A percentile compares a stretch with the other conserved stretches of the same genome.
Evolutionary conservation across 1,140 invertebrate species (phyloP).

Genomic region (Caerostris extrusa): DNA sequence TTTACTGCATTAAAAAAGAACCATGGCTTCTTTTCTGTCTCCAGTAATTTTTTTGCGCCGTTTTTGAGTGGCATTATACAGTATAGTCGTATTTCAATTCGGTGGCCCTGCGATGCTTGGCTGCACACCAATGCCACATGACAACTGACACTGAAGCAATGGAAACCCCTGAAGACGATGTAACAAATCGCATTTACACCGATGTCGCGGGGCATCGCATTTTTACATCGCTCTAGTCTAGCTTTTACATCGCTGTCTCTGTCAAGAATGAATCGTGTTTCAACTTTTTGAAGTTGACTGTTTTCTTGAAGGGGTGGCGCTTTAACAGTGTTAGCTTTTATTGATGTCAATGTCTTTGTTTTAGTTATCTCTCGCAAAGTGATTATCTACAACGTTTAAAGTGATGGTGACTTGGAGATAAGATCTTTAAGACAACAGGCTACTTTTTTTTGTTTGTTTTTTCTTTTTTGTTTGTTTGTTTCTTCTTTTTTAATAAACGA

Average conservation of each 20-base stretch:
- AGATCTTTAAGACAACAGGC: neutral
- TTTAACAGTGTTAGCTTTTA: slow-evolving; percentile 10
- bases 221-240: neutral
- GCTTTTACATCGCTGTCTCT: too few species aligned
- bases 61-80: neutral
- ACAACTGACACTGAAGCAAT: slow-evolving; percentile 27
- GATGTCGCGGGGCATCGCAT: neutral
- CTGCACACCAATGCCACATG: slow-evolving; percentile 39
- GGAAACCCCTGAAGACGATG: neutral
- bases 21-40: neutral
- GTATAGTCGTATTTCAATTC: neutral
- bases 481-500: neutral
- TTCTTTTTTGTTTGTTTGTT: slow-evolving; percentile 3
- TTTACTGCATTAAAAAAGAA: slow-evolving; percentile 36
- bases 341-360: slow-evolving; percentile 54
- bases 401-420: slow-evolving; percentile 40
- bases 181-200: slow-evolving; percentile 46
- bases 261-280: too few species aligned
- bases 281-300: neutral
- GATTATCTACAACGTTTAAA: neutral
- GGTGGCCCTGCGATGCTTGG: slow-evolving; percentile 43
- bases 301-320: slow-evolving; percentile 34
- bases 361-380: slow-evolving; percentile 54
- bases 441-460: neutral
- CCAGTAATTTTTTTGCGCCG: neutral